Conservation (phyloP, 2,888 invertebrate genomes). For the Troilus luridus region DNA sequence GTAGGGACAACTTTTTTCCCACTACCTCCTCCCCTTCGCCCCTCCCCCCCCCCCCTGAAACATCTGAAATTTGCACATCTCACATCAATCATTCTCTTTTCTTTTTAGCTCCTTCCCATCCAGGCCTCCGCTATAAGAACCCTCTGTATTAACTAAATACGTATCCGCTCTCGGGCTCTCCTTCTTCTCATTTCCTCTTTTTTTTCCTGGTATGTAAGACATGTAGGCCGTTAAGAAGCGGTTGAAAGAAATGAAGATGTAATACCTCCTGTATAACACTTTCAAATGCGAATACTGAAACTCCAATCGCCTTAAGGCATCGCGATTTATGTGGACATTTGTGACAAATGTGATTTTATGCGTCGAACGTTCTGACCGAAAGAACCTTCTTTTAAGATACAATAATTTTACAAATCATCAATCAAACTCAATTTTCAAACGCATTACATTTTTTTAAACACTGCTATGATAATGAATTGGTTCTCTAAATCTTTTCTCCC, state of each 20-base stretch:
- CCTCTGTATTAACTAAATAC: conserved; percentile 37
- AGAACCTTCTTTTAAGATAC: neutral
- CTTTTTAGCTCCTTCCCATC: conserved; percentile 4
- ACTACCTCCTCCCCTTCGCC: neutral
- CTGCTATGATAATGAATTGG: too few species aligned
- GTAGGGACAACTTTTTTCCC: conserved; percentile 27
- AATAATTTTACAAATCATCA: neutral
- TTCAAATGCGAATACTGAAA: conserved; percentile 16
- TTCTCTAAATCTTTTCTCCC: too few species aligned
- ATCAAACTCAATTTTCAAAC: neutral
- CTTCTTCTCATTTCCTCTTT: neutral
- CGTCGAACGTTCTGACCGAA: neutral
- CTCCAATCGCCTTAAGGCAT: neutral
- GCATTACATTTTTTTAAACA: too few species aligned
- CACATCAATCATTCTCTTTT: conserved; percentile 28
- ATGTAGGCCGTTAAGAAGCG: neutral
- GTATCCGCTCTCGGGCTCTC: neutral
- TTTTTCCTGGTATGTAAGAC: neutral
- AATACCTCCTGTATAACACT: conserved; percentile 30
- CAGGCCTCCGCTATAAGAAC: neutral
- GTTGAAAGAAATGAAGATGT: conserved; percentile 11
- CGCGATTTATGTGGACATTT: neutral
- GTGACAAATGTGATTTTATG: neutral
- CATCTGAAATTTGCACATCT: conserved; percentile 19
- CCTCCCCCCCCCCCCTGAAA: neutral